Base-by-base conservation (phyloP, 2,113 vertebrate species). In the Melanocharis versteri region DNA sequence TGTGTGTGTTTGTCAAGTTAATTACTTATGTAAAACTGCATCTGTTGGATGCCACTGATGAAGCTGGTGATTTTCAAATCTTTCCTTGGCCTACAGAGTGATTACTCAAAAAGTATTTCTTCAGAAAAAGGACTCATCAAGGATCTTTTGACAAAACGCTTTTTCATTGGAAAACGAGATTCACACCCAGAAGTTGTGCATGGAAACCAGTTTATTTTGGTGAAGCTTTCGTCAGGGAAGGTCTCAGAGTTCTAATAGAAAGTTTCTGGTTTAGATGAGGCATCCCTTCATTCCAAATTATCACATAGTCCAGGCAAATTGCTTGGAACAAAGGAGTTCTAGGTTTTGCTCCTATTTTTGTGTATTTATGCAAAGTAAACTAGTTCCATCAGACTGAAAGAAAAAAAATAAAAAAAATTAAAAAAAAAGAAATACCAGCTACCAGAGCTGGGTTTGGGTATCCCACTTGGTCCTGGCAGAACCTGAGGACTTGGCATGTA, bases 11-110 rank as follows among this genome's bases (percentile, higher is more conserved):
- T 77, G 47, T 96, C 62, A 65, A 87, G 91, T 65, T 81, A 94
- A 95, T 92, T 71, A 62, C 68, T 80, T 35, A 69, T 53, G 89
- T 64, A 86, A 94, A 92, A 87, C 45, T 66, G 53, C 68, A 76
- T 96, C 92, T 89, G 77, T 82, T 87, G 85, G 78, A 62, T 83
- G 78, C 45, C 60, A 94, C 69, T 80, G 90, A 86, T 69, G 93
- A 88, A 93, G 68, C 53, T 93, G 64, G 39, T 61, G 85, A 89
- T 57, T 89, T 83, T 86, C 61, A 85, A 76, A 50, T 16, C 28
- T 58, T 70, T 87, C 82, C 73, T 91, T 81, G 72, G 90, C 73
- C 73, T 73, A 17, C 40, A 42, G 61, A 75, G 81, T 82, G 58
- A 92, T 89, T 96, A 64, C 53, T 87, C 54, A 53, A 92, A 88